phyloP scores from a whole-genome alignment of 53 echinoderm and acorn worm species.

The Apostichopus leukothele region DNA sequence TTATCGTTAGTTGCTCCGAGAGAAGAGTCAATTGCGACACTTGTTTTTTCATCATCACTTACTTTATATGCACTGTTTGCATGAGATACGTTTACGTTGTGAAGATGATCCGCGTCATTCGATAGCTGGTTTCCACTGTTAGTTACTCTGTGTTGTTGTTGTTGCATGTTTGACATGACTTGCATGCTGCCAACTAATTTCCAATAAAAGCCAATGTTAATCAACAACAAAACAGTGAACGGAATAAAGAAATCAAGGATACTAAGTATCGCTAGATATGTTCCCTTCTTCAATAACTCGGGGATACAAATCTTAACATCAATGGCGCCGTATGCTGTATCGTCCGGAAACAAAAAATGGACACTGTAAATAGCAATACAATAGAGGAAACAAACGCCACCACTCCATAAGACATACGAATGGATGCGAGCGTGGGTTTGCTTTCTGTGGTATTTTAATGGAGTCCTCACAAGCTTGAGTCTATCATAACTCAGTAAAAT shows the following conservation, averaged over 20 bases:
- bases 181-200: background rate
- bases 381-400: background rate
- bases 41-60: no score
- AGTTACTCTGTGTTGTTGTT: background rate
- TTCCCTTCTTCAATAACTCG: no score
- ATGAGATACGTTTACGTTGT: no score
- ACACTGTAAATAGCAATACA: background rate
- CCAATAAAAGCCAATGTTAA: constrained; percentile 22
- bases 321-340: background rate
- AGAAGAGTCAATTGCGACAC: no score
- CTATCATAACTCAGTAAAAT: constrained; percentile 31
- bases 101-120: no score
- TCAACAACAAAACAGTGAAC: background rate
- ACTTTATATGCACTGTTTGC: no score
- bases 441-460: constrained; percentile 18
- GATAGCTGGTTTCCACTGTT: background rate
- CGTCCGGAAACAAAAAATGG: background rate
- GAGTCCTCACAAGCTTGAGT: background rate
- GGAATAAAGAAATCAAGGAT: constrained; percentile 26
- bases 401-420: background rate
- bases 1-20: no score
- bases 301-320: background rate
- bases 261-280: background rate
- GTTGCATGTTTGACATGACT: background rate
- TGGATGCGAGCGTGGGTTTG: background rate